Evolutionary conservation across 2,888 invertebrate genomes (phyloP), one percentile per base, ranked within the genome.

Genomic region (Drosophila formosana): DNA sequence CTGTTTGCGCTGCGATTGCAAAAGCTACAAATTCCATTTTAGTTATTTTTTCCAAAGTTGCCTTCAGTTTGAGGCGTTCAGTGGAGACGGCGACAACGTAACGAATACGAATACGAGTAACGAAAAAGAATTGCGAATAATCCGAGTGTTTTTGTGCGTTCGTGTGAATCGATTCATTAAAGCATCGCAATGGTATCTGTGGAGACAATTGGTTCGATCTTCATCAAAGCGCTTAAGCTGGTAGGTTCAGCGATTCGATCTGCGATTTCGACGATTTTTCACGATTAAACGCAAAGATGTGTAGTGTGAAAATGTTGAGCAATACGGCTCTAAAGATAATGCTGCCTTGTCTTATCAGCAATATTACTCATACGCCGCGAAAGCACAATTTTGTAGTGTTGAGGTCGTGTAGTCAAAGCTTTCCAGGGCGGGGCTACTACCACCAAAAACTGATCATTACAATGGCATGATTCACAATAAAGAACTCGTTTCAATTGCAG

Each of bases 171-270:
- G 34, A 43, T 60, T 13, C 32, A 41, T 62, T n/a, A 52, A 39
- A 64, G 61, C 80, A 95, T 37, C 37, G n/a, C 93, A 93, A 96
- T 96, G 96, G 96, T 96, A 91, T 96, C 96, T 75, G 94, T 96
- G 67, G 95, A 96, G 91, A 96, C 96, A 49, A 95, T 97, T 82
- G 97, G 95, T 75, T 95, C 96, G 64, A 95, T 97, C 69, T 95
- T 96, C 92, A 94, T 97, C 89, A 97, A 97, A 94, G 93, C 95
- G 66, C 93, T 97, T 65, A 97, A 97, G 94, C 93, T 97, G 94
- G 97, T 97, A 93, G 64, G 91, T 78, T 37, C 18, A 52, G 37
- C 37, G 18, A 26, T 28, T 18, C 26, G 2, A 1, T 45, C 28
- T 30, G 30, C 30, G n/a, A 26, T 47, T 43, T 43, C 18, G 3